These are phyloP conservation scores for Drosophila pectinifera DNA, from an alignment of 1,140 invertebrate species.

Conservation along the genomic window DNA sequence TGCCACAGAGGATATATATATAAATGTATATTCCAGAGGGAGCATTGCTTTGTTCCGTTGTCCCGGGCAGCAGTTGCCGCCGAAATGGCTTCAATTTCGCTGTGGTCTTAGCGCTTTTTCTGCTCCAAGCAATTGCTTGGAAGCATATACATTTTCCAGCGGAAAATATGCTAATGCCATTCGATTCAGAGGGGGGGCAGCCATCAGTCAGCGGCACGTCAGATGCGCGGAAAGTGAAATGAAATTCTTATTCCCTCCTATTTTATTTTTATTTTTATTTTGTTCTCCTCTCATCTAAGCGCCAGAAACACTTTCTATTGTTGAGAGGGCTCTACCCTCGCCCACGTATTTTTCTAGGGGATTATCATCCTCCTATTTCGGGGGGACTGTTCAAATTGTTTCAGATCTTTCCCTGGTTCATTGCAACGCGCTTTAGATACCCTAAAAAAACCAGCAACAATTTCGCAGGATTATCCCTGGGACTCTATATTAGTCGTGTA, in stretches of 20 bases:
- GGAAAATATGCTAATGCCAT: conserved; percentile 71
- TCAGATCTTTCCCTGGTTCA: conserved; percentile 58
- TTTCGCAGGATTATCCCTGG: conserved; percentile 66
- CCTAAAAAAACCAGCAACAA: conserved; percentile 38
- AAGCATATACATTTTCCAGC: conserved; percentile 58
- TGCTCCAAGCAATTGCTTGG: conserved; percentile 70
- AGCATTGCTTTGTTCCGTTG: conserved; percentile 61
- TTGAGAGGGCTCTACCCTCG: conserved; percentile 21
- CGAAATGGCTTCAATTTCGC: conserved; percentile 44
- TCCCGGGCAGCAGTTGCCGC: conserved; percentile 35
- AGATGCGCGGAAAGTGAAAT: conserved; percentile 62
- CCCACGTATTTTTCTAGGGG: conserved; percentile 52
- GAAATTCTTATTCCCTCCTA: conserved; percentile 62
- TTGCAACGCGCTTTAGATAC: conserved; percentile 38
- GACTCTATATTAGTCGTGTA: conserved; percentile 49
- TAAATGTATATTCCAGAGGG: conserved; percentile 9
- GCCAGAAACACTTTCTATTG: conserved; percentile 73
- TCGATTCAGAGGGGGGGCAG: conserved; percentile 28
- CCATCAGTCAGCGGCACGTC: conserved; percentile 58
- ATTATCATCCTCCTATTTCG: conserved; percentile 54
- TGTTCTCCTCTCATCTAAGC: conserved; percentile 31
- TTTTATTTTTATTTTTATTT: conserved; percentile 15
- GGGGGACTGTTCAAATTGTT: conserved; percentile 53
- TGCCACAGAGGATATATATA: conserved; percentile 2
- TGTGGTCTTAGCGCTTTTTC: conserved; percentile 47